Base-by-base conservation (phyloP, 2,113 vertebrate species). In the Eclectus roratus region DNA sequence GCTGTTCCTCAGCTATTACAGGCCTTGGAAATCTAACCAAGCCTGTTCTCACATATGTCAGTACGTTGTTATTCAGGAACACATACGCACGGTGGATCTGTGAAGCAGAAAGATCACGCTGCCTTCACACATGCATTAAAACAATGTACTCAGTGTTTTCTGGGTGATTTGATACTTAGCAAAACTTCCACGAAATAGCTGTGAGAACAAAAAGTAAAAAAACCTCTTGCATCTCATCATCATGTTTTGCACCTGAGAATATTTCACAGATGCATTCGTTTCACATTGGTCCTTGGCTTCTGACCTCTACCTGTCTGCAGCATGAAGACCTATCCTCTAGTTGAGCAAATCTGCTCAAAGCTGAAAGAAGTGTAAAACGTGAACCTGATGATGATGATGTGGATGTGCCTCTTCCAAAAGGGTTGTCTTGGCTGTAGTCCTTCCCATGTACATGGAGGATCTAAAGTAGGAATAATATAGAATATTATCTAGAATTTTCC, bases 241-340 rank as follows among this genome's bases (percentile, higher is more conserved):
- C 1, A 2, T 0, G 0, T 50, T 77, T 55, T 19, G 69, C 24
- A 25, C 23, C 35, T 63, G n/a, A 39, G 46, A 15, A 9, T n/a
- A 14, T 4, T 31, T 65, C 17, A 8, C 14, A n/a, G 25, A 4
- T 74, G 28, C 41, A 6, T 12, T 28, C 13, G 49, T 55, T 52
- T 66, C 17, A 4, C 1, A 0, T 12, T 20, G 39, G 19, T 31
- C 10, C 37, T 35, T 52, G 31, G 12, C 31, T 65, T 27, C 58
- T 52, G 81, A 49, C 31, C 18, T 72, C 52, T 21, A 11, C 11
- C 44, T 41, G 23, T 74, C 77, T 73, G 41, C 17, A 31, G 2
- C 25, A 5, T 6, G 52, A 31, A 49, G 66, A 37, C 15, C 17
- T 53, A 2, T 11, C 18, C 33, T 74, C 20, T 27, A 20, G 39